phyloP scores from a whole-genome alignment of 2,888 invertebrate genomes.

The Sepioteuthis lessoniana region DNA sequence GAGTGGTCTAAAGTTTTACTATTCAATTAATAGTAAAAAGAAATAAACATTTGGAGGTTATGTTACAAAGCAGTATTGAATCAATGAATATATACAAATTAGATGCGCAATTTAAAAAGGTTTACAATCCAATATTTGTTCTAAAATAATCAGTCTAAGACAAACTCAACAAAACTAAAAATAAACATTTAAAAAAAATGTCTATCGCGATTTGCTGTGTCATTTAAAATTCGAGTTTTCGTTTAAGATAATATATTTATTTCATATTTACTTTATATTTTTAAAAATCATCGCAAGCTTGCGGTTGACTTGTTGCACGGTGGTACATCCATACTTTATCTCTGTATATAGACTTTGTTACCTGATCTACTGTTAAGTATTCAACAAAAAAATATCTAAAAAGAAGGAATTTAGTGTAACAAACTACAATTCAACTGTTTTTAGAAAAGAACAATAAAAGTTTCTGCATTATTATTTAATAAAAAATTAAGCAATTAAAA shows the following conservation, averaged over 20 bases:
- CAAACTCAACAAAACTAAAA: no score
- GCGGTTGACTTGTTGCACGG: background rate
- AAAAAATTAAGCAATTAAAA: background rate
- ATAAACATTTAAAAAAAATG: background rate
- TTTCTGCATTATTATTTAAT: background rate
- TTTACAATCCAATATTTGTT: background rate
- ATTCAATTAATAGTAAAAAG: background rate
- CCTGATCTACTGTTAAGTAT: constrained; percentile 13
- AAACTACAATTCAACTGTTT: background rate
- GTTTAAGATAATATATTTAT: background rate
- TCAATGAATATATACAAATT: background rate
- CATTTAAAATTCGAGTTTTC: background rate
- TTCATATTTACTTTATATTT: background rate
- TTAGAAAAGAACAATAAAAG: background rate
- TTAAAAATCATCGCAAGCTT: background rate
- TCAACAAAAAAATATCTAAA: background rate
- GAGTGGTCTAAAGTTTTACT: background rate
- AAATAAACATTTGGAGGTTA: background rate
- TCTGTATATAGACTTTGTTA: constrained; percentile 23
- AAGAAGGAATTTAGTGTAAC: background rate
- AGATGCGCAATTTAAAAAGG: background rate
- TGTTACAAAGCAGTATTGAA: background rate
- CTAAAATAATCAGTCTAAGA: background rate
- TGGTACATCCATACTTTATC: constrained; percentile 33
- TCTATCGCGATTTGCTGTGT: background rate